Evolutionary conservation across 2,888 invertebrate species (phyloP).

Genomic region (Caenorhabditis sp.): DNA sequence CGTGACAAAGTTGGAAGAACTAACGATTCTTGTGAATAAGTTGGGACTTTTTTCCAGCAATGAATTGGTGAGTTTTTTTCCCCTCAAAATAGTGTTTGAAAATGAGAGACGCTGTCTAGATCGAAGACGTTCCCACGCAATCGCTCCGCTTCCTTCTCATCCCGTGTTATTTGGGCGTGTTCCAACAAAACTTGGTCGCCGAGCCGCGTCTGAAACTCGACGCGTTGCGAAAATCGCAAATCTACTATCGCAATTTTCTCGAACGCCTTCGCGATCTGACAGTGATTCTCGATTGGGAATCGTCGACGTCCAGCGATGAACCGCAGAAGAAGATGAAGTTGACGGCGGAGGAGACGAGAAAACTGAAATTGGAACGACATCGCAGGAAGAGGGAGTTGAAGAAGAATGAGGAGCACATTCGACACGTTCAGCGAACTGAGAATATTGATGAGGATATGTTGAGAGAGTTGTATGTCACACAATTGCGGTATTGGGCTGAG

Average conservation of each 20-base stretch:
- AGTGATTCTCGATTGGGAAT: conserved; percentile 47
- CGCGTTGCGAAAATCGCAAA: conserved; percentile 43
- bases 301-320: conserved; percentile 49
- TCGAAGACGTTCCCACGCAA: conserved; percentile 46
- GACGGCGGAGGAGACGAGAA: conserved; percentile 26
- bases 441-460: conserved; percentile 37
- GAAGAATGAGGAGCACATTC: conserved; percentile 8
- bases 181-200: conserved; percentile 43
- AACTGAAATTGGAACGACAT: conserved; percentile 28
- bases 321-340: conserved; percentile 13
- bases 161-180: conserved; percentile 58
- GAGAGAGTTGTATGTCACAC: conserved; percentile 53
- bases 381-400: conserved; percentile 37
- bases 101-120: conserved; percentile 22
- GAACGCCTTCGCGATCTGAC: conserved; percentile 46
- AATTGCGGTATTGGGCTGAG: conserved; percentile 54
- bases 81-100: not conserved
- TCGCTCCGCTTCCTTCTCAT: conserved; percentile 60
- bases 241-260: conserved; percentile 57
- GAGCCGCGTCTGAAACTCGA: conserved; percentile 38
- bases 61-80: conserved; percentile 31
- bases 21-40: conserved; percentile 41
- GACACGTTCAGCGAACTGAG: conserved; percentile 25
- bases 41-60: conserved; percentile 54
- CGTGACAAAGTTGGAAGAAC: conserved; percentile 34